Conservation (phyloP, 2,113 vertebrate genomes). For the Mustela lutreola region DNA sequence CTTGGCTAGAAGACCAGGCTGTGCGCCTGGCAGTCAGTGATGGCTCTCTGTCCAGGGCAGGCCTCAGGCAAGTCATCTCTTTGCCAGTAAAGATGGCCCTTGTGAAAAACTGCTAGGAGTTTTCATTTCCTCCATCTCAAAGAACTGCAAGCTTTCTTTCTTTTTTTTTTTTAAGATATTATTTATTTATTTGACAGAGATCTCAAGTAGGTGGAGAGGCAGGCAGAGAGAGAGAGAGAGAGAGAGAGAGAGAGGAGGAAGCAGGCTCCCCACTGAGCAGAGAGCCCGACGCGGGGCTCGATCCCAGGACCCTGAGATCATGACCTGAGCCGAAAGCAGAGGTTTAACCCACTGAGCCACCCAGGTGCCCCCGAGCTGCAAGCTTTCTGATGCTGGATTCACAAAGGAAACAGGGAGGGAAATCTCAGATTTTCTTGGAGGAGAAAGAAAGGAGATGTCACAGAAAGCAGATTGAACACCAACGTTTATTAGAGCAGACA, state of each 20-base stretch:
- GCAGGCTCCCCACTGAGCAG: too few relatives aligned
- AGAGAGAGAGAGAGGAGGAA: too few relatives aligned
- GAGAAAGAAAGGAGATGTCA: not conserved
- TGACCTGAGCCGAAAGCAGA: too few relatives aligned
- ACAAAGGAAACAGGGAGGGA: not conserved
- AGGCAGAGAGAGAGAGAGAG: too few relatives aligned
- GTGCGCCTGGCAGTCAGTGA: not conserved
- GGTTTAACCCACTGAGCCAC: too few relatives aligned
- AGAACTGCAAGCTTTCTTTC: not conserved
- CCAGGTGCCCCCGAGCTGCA: not conserved
- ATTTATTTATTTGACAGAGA: too few relatives aligned
- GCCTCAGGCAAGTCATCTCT: not conserved
- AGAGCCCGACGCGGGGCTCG: too few relatives aligned
- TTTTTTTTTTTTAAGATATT: too few relatives aligned
- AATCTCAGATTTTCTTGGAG: not conserved
- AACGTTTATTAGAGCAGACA: conserved; percentile 65
- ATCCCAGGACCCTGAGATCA: too few relatives aligned
- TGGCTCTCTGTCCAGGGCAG: not conserved
- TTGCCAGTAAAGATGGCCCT: not conserved
- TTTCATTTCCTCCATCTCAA: not conserved
- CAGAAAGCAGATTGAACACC: not conserved
- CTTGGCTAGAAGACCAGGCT: not conserved
- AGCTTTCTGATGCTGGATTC: not conserved
- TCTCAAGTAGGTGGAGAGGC: too few relatives aligned
- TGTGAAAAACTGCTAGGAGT: not conserved